These are phyloP conservation scores for Meriones unguiculatus DNA, from an alignment of 2,113 vertebrate genomes.

Conservation along the genomic window DNA sequence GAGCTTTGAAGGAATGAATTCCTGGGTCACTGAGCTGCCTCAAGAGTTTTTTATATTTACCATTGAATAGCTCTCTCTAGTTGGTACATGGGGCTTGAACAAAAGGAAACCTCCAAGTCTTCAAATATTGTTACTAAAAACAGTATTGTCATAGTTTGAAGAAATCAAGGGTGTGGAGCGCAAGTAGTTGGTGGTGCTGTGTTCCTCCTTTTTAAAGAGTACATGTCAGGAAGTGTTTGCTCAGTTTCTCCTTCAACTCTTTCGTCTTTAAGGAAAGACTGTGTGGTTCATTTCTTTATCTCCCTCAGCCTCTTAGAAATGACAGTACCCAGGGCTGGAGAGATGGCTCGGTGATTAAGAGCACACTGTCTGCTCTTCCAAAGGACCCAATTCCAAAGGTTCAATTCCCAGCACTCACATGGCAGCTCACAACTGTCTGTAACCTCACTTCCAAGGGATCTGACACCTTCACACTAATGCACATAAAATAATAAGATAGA, in stretches of 20 bases:
- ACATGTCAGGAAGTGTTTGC: not conserved
- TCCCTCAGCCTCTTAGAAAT: not conserved
- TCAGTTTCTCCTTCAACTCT: not conserved
- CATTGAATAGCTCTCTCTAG: constrained; percentile 17
- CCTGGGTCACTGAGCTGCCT: not conserved
- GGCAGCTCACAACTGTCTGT: too few relatives aligned
- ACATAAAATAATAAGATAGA: not conserved
- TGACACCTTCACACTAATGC: too few relatives aligned
- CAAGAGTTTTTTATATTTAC: not conserved
- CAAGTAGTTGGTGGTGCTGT: not conserved
- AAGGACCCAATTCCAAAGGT: too few relatives aligned
- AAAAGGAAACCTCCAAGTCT: constrained; percentile 5
- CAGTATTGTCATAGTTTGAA: constrained; percentile 12
- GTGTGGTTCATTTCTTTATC: constrained; percentile 15
- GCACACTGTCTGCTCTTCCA: too few relatives aligned
- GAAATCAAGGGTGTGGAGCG: not conserved
- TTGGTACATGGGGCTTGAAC: not conserved
- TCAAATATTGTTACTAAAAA: not conserved
- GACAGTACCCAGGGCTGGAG: not conserved
- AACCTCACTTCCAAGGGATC: too few relatives aligned
- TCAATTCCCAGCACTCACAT: too few relatives aligned
- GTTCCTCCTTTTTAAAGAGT: not conserved
- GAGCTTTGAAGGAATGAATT: not conserved
- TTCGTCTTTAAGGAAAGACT: not conserved
- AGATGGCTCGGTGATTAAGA: too few relatives aligned